Percentiles rank a stretch among this genome's conserved stretches.
phyloP scores from a whole-genome alignment of 2,113 vertebrate genomes.

The Rhagologus leucostigma region DNA sequence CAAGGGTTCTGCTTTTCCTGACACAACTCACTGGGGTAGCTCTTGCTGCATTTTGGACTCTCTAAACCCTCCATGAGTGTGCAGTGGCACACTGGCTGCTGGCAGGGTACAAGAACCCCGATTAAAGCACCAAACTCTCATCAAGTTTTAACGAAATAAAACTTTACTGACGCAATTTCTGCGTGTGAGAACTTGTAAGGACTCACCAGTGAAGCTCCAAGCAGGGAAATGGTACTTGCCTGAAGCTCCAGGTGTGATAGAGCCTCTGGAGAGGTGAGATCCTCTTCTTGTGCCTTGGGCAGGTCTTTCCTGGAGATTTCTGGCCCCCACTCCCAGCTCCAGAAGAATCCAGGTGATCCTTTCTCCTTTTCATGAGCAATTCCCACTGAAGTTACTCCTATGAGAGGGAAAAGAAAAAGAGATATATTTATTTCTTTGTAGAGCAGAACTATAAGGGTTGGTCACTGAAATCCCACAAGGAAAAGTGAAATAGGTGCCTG shows the following conservation, averaged over 20 bases:
- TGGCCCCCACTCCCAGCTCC: background rate
- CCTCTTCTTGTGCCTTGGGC: background rate
- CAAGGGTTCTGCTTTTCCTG: background rate
- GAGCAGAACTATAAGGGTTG: background rate
- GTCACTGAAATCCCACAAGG: background rate
- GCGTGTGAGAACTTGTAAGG: accelerated
- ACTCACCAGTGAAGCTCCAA: background rate
- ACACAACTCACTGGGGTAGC: background rate
- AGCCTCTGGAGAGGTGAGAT: background rate
- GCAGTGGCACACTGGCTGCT: background rate
- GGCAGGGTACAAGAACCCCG: background rate
- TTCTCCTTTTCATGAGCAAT: background rate
- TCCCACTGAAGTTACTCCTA: background rate
- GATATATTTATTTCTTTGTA: background rate
- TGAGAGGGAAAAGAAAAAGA: background rate
- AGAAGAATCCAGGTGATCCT: background rate
- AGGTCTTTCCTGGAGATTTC: background rate
- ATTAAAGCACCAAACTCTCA: background rate
- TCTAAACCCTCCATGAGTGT: accelerated
- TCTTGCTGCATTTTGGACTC: background rate
- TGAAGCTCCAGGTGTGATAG: background rate
- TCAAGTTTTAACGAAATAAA: background rate
- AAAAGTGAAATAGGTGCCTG: background rate
- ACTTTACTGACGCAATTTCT: background rate
- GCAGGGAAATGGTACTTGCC: background rate